Conservation (phyloP, 1,140 invertebrate genomes). For the Bombus balteatus region DNA sequence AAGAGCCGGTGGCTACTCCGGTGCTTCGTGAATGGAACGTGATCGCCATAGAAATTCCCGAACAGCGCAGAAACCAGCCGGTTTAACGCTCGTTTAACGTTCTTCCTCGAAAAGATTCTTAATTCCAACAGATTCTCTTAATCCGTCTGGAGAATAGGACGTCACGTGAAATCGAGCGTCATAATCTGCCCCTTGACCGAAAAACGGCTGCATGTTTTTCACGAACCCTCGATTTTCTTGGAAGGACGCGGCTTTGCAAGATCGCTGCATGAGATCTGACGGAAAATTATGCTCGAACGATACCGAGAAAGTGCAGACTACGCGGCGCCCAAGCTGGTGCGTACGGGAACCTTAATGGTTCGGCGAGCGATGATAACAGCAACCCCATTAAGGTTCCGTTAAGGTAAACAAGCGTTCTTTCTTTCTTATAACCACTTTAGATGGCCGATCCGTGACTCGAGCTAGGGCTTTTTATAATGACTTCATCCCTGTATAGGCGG, state of each 20-base stretch:
- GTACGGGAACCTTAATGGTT: constrained; percentile 28
- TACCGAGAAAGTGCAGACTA: not conserved
- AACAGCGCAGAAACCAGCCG: not conserved
- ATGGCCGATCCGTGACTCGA: constrained; percentile 8
- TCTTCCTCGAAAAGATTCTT: not conserved
- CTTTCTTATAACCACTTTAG: constrained; percentile 28
- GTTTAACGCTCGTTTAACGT: constrained; percentile 6
- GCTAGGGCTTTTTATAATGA: constrained; percentile 56
- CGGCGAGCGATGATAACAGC: constrained; percentile 40
- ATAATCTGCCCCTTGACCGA: not conserved
- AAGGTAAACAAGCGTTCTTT: constrained; percentile 47
- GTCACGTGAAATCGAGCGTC: constrained; percentile 26
- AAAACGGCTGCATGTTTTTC: not conserved
- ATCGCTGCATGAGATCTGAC: not conserved
- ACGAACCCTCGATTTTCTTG: not conserved
- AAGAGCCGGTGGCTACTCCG: constrained; percentile 26
- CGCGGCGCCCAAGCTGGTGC: not conserved
- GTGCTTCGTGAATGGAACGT: constrained; percentile 52
- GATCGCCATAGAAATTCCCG: constrained; percentile 50
- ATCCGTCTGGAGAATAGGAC: constrained; percentile 22
- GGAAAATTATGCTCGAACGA: constrained; percentile 1
- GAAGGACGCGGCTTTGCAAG: not conserved
- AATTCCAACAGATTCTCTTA: constrained; percentile 4
- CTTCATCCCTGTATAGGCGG: constrained; percentile 55
- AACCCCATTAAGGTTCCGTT: constrained; percentile 53